Base-by-base conservation (phyloP, 2,888 invertebrate genomes). In the Psylliodes chrysocephalus region DNA sequence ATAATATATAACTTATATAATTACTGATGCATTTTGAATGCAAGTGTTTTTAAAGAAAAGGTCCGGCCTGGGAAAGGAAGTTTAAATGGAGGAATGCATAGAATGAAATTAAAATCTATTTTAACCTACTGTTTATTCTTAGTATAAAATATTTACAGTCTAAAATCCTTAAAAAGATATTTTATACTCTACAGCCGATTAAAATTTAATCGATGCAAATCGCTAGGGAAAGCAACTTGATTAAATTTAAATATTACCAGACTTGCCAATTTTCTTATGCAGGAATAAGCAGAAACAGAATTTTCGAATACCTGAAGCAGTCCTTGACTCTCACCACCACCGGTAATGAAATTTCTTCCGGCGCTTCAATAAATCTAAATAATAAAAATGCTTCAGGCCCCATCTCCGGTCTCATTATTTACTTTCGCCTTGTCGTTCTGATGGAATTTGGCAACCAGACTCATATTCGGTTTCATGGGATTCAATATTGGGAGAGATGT, bases 361-460 rank as follows among this genome's bases (percentile, higher is more conserved):
- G 12, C 46, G 57, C 57, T 28, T 47, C 47, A 25, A 40, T 59
- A 59, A 12, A 59, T 59, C 49, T 59, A 59, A 59, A 59, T 59
- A 59, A 59, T 59, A 44, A 44, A 57, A 57, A 25, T 49, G 57
- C 47, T 49, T 47, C 57, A 12, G 38, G 25, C 38, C 25, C 57
- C 49, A 54, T 54, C 54, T 42, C 28, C 40, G n/a, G 14, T 44
- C 54, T 28, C 42, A 54, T 57, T 57, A 47, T 57, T 57, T 57
- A 57, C 57, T 35, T 57, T 47, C 49, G 35, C 17, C 38, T 57
- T 46, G 46, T 35, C 46, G 56, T 42, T 35, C 47, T 38, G 47
- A 49, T 49, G 57, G 57, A 57, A 57, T 57, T 57, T 38, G 35
- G 47, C 47, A 47, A 57, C 54, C 54, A 54, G n/a, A 28, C 54